Evolutionary conservation across 2,888 invertebrate species (phyloP), one percentile per base, ranked within the genome.

Genomic region (Hesperia comma): DNA sequence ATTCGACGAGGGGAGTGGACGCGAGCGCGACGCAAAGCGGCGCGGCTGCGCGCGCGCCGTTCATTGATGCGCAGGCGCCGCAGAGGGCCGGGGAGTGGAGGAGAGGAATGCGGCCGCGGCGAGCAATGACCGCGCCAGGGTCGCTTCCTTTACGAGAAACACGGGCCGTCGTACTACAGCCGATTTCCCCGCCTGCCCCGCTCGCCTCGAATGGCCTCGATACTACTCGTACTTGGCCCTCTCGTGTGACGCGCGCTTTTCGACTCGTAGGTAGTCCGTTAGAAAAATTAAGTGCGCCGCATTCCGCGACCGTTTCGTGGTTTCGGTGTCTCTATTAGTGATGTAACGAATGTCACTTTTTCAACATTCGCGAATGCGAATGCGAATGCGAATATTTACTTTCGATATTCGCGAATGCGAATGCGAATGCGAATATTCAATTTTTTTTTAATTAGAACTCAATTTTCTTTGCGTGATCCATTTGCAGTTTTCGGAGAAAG

Each of bases 51-150:
- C 86, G 86, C 84, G 86, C 86, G 89, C 82, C 88, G 89, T 91
- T 91, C 92, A 92, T 91, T 91, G 92, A 92, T 91, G 91, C 87
- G 84, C 88, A 85, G 86, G 89, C 90, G 88, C 87, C 80, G 82
- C 75, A 70, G 83, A 72, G 83, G 80, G 74, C 77, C 74, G 83
- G 71, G 72, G 73, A 71, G 82, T 77, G 84, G 80, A 83, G 82
- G 83, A 77, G 88, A 87, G 86, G 89, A 90, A 91, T 91, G 91
- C 90, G 91, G 89, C 87, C 91, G 91, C 85, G 86, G 88, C 92
- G 92, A 88, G 92, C 92, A 92, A 90, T 92, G 92, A 92, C 92
- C 92, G 90, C 90, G 88, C 89, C 92, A 92, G 92, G 92, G 92
- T 90, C 91, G 91, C 88, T 90, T 91, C 91, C 91, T 92, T 91